Percentiles rank a stretch among this genome's conserved stretches.
phyloP scores from a whole-genome alignment of 2,888 invertebrate species.

The Toxonevra muliebris region DNA sequence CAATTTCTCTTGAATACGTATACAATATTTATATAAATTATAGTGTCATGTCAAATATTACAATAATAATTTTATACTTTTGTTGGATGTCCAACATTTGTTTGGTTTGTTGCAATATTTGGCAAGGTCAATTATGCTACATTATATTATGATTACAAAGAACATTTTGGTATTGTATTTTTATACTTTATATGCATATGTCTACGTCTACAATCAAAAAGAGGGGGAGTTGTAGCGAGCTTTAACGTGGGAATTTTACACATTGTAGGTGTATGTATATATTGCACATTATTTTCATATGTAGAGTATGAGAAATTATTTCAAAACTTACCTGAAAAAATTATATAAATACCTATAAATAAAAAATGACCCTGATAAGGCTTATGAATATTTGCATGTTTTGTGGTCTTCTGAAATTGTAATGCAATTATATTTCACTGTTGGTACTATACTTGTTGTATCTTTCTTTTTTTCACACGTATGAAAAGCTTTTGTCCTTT shows the following conservation, averaged over 20 bases:
- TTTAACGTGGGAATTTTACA: no score
- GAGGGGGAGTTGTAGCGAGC: neutral
- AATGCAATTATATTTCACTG: no score
- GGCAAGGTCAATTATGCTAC: constrained; percentile 45
- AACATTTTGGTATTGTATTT: neutral
- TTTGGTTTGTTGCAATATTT: constrained; percentile 18
- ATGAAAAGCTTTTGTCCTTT: no score
- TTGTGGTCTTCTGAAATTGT: no score
- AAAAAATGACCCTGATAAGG: no score
- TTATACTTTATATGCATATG: no score
- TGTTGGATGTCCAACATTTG: constrained; percentile 7
- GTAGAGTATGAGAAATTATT: neutral
- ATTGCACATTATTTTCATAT: constrained; percentile 22
- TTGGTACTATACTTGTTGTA: no score
- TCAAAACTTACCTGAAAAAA: no score
- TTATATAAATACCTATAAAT: no score
- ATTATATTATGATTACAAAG: neutral
- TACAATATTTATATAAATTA: constrained; percentile 24
- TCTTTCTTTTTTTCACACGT: no score
- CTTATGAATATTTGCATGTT: no score
- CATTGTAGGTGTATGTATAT: no score
- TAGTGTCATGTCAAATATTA: constrained; percentile 34
- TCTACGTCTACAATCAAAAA: neutral
- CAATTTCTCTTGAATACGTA: constrained; percentile 43
- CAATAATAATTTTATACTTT: constrained; percentile 5